Evolutionary conservation across 2,113 vertebrate genomes (phyloP).

Genomic region (Pseudorectes ferrugineus): DNA sequence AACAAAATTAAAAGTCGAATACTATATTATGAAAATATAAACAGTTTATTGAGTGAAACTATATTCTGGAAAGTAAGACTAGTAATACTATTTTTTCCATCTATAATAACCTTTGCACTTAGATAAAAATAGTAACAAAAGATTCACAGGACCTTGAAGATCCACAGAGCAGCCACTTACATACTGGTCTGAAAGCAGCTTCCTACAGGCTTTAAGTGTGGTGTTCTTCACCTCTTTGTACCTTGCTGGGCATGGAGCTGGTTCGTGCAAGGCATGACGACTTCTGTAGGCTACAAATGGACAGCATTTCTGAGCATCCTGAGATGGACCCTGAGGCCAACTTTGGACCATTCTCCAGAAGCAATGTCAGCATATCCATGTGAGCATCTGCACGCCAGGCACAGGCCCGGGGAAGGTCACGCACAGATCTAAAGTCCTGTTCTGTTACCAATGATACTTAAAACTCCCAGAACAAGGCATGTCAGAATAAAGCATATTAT

Average conservation of each 20-base stretch:
- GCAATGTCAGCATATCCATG: accelerated
- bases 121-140: background rate
- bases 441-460: background rate
- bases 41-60: background rate
- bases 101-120: background rate
- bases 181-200: background rate
- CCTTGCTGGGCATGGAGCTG: background rate
- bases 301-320: background rate
- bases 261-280: background rate
- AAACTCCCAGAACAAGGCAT: background rate
- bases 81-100: background rate
- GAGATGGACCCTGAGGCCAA: background rate
- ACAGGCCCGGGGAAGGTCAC: background rate
- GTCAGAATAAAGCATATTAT: background rate
- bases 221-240: background rate
- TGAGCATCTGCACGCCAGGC: background rate
- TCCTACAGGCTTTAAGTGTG: background rate
- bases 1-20: background rate
- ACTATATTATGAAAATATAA: background rate
- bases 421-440: background rate
- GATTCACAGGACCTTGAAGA: background rate
- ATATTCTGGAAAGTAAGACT: background rate
- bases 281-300: background rate
- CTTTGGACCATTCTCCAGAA: background rate
- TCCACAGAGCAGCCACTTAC: background rate